These are phyloP conservation scores for Anas platyrhynchos DNA, from an alignment of 2,113 vertebrate species.

Conservation along the genomic window DNA sequence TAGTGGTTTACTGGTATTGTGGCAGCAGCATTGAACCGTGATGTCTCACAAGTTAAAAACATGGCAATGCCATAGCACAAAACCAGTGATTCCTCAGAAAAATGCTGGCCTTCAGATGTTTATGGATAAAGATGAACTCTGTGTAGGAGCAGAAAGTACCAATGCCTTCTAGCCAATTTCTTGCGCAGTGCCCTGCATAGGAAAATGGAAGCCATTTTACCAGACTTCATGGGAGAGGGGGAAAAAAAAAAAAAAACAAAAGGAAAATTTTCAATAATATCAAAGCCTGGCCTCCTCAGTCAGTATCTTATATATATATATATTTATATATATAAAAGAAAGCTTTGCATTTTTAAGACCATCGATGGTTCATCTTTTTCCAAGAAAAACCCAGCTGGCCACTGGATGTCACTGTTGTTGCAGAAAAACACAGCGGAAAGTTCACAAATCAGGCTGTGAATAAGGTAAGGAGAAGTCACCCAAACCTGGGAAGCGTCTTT, in stretches of 20 bases:
- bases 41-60: background rate
- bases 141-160: background rate
- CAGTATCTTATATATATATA: background rate
- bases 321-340: background rate
- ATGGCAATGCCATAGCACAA: background rate
- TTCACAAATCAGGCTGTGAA: slow-evolving; percentile 22
- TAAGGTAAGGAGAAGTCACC: background rate
- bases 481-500: background rate
- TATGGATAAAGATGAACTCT: background rate
- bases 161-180: background rate
- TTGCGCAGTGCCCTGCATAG: fast-evolving
- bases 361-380: fast-evolving
- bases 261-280: background rate
- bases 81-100: background rate
- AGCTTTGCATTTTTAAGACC: background rate
- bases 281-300: background rate
- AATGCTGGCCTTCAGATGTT: background rate
- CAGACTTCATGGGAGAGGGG: background rate
- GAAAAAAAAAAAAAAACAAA: background rate
- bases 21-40: background rate
- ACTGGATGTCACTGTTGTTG: slow-evolving; percentile 69
- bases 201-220: background rate
- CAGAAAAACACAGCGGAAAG: background rate
- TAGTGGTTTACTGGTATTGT: background rate
- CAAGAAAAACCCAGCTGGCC: slow-evolving; percentile 14